Evolutionary conservation across 2,888 invertebrate species (phyloP), one percentile per base, ranked within the genome.

Genomic region (Psylliodes chrysocephalus): DNA sequence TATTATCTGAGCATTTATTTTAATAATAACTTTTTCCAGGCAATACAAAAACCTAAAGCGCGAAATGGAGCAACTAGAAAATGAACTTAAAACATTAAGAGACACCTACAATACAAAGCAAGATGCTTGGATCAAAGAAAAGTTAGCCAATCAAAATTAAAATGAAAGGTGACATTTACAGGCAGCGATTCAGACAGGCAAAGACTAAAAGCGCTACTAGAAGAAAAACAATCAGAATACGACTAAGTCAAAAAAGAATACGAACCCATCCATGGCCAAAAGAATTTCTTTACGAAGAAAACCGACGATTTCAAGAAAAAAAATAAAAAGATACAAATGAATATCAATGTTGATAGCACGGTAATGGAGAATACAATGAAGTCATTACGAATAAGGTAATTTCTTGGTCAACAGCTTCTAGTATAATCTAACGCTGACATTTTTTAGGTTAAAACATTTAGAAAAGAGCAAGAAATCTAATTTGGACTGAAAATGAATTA

Each of bases 401-500:
- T n/a, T 70, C 44, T 22, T 6, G 6, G n/a, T n/a, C n/a, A n/a
- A n/a, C n/a, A n/a, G n/a, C n/a, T n/a, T n/a, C n/a, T n/a, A n/a
- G n/a, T n/a, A n/a, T n/a, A n/a, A n/a, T n/a, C n/a, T n/a, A n/a
- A n/a, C n/a, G n/a, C n/a, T n/a, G n/a, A n/a, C n/a, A n/a, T 22
- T 5, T 59, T 54, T 55, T 53, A 81, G 80, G 64, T 71, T 82
- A 46, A 73, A 88, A 68, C 87, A 88, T 73, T 85, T 88, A 2
- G 93, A 95, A 74, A 89, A 90, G 72, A 85, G 88, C 18, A 88
- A 91, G 60, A 93, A 92, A 78, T 86, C 89, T 6, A 95, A 96
- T 77, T 82, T 95, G 91, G 94, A 63, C 90, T 91, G 61, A 93
- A 94, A 81, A 85, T 91, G 81, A 87, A 94, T 55, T 95, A 94